Evolutionary conservation across 2,888 invertebrate genomes (phyloP), one percentile per base, ranked within the genome.

Genomic region (Elgonia sp.): DNA sequence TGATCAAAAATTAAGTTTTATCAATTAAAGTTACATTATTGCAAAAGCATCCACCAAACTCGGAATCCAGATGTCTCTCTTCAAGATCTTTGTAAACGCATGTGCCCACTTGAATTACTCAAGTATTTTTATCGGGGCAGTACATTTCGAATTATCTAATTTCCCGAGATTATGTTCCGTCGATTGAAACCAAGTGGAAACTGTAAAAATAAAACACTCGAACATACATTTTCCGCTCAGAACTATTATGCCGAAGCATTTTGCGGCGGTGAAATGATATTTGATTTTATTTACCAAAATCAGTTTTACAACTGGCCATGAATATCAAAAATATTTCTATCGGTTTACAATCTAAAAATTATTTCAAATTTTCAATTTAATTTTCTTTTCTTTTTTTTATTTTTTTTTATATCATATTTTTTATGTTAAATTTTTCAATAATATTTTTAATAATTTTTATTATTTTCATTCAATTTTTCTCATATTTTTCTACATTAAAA

Each of bases 111-210:
- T 76, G 86, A 86, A 75, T 67, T 42, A 40, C 20, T 81, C 86
- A 86, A 86, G 81, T 86, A 86, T 75, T 65, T 86, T 81, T 86
- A 86, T 86, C 86, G 40, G n/a, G 18, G 14, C 80, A 42, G 29
- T 46, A 60, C 70, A 81, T 86, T 81, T 63, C 16, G 50, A 81
- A 76, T 81, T 76, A 81, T 75, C 75, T 76, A 37, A 86, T 86
- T 81, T 86, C 39, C 76, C 40, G 65, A 29, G 84, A 79, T 79
- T 65, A 79, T 62, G 57, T 84, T 65, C 65, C 21, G 57, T 55
- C 70, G 67, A 85, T 80, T 80, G 60, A 75, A 80, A 80, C 40
- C 67, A 67, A 75, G 53, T 39, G 80, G 80, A 80, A 80, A 80
- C 18, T 20, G 60, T 80, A 80, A 77, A 85, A 85, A 85, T 85